Evolutionary conservation across 2,888 invertebrate species (phyloP), one percentile per base, ranked within the genome.

Genomic region (Caradrina kadenii): DNA sequence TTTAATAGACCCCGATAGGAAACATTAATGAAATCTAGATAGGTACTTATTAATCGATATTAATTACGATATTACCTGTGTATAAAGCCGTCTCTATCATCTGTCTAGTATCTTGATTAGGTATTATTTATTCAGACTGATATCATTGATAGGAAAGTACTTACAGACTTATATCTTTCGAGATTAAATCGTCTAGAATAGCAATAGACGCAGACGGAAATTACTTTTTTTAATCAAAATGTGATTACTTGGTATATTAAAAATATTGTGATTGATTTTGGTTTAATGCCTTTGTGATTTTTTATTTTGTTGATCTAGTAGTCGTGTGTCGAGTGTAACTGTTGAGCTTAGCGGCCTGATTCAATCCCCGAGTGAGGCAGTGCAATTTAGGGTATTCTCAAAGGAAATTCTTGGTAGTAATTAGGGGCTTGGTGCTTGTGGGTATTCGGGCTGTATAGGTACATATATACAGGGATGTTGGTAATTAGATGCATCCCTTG

Each of bases 181-280:
- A 21, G 72, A 71, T 78, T 45, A 52, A n/a, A 13, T 55, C 45
- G 70, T 77, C 70, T 42, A 54, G 53, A 70, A 48, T 26, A n/a
- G 26, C 22, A 4, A 22, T 54, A 48, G 22, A 71, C 22, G 4
- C 19, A 50, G 8, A 7, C 19, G 42, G 54, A 75, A 53, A 13
- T 1, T 21, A 0, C 26, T 26, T 26, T 26, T 19, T 22, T 22
- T 50, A 22, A 55, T 42, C 66, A 42, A 74, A 22, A 55, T 10
- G 11, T 13, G 19, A 50, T 65, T 19, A 13, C 15, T 21, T 15
- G 6, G 5, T 45, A 45, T 45, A 17, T 45, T 42, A 26, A 31
- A 15, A 17, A 15, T 15, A 45, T 45, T 45, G 45, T 45, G 11
- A 17, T 15, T 17, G 45, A 45, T 17, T 45, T 17, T 6, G 11